Base-by-base conservation (phyloP, 2,888 invertebrate genomes). In the Scaptomyza tumidula region DNA sequence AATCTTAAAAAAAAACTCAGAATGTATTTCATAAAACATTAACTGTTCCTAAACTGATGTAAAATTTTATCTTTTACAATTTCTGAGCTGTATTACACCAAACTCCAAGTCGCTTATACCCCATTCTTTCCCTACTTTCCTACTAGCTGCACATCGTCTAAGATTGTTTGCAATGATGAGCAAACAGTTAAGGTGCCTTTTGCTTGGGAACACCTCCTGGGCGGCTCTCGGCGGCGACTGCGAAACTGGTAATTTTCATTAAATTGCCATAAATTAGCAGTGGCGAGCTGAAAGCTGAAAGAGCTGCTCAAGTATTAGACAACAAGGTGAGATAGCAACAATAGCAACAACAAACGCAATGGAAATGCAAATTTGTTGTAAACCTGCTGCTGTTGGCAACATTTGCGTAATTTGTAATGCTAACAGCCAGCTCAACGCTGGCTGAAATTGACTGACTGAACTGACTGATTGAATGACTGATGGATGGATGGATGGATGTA, bases 241-340 rank as follows among this genome's bases (percentile, higher is more conserved):
- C 54, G 31, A 58, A 78, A 64, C 68, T 43, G 60, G 73, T 62
- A 78, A 78, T 78, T 78, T 80, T 80, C 77, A 78, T 78, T 81
- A 83, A 83, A 82, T 81, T 85, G 83, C 77, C 82, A 87, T 83
- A 85, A 83, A 83, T 83, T 87, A 80, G 56, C 63, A 81, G 71
- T 16, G 70, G 39, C 24, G 52, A 49, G 48, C 61, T 49, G 50
- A 1, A 24, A 49, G 48, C 61, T 49, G 50, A 1, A 24, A 24
- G 57, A 53, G 66, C 27, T 27, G 66, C 24, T 27, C 24, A 33
- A 64, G 63, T 66, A 83, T 81, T 84, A 81, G 87, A 80, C 71
- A 80, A 80, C 80, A 66, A 83, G 84, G 75, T 83, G 78, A 83
- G 75, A 64, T 59, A 45, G 49, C 61, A 59, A 54, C 53, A 63